A percentile compares a stretch with the other conserved stretches of the same genome.
Evolutionary conservation across 2,888 invertebrate genomes (phyloP).

Genomic region (Eulithis testata): DNA sequence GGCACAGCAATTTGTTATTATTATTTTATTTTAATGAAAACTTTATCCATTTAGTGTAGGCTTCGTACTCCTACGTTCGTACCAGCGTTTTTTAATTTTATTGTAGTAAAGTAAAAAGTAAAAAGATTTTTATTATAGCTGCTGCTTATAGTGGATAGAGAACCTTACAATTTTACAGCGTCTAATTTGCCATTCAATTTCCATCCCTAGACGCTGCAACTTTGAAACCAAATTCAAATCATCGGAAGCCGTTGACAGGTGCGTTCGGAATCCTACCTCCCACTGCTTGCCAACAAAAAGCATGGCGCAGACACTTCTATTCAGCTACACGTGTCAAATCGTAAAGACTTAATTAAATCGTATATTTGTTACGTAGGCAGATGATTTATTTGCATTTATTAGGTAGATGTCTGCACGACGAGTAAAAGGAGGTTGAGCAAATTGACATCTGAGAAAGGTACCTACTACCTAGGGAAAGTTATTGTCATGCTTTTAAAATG

Average conservation of each 20-base stretch:
- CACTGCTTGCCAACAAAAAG: conserved; percentile 70
- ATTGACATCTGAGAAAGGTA: conserved; percentile 39
- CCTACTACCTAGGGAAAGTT: no score
- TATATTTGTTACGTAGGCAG: conserved; percentile 69
- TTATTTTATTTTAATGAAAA: no score
- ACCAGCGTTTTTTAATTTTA: no score
- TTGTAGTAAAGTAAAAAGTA: no score
- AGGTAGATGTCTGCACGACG: conserved; percentile 42
- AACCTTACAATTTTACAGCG: conserved; percentile 16
- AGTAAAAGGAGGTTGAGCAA: conserved; percentile 25
- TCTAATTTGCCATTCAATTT: conserved; percentile 39
- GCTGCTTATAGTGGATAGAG: conserved; percentile 21
- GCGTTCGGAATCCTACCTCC: conserved; percentile 75
- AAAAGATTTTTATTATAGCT: background rate
- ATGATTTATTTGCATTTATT: conserved; percentile 65
- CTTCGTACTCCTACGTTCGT: no score
- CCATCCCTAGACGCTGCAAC: conserved; percentile 25
- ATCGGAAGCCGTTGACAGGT: conserved; percentile 66
- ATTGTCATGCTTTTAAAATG: no score
- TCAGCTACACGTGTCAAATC: conserved; percentile 73
- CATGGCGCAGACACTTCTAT: conserved; percentile 69
- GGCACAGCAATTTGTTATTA: no score
- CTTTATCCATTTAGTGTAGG: no score
- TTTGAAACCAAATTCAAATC: conserved; percentile 46
- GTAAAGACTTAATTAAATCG: conserved; percentile 80